phyloP scores from a whole-genome alignment of 2,888 invertebrate genomes.

The Drosophila sordidula region DNA sequence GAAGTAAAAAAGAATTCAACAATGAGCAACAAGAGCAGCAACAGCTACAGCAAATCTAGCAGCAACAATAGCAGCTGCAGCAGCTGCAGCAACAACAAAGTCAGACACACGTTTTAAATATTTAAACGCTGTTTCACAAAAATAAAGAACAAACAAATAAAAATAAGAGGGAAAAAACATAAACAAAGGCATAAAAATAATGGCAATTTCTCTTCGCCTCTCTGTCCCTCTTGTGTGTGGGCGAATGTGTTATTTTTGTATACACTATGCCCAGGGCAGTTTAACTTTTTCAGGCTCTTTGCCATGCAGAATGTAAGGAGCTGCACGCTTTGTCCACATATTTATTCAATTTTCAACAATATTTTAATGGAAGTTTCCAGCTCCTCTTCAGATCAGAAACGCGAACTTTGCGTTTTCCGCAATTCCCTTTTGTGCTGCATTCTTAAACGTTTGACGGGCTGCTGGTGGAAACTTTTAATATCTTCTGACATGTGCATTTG shows the following conservation, averaged over 20 bases:
- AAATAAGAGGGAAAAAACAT: conserved; percentile 7
- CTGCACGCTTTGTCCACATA: no score
- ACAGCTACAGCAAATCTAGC: conserved; percentile 36
- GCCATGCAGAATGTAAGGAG: no score
- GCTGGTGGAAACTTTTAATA: not conserved
- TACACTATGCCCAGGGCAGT: conserved; percentile 10
- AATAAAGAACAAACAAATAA: conserved; percentile 21
- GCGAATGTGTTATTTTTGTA: conserved; percentile 10
- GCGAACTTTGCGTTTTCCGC: not conserved
- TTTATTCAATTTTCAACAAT: no score
- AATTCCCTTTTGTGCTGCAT: not conserved
- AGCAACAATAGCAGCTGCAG: conserved; percentile 45
- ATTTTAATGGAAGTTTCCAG: no score
- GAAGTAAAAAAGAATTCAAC: conserved; percentile 5
- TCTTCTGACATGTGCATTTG: not conserved
- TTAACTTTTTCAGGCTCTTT: conserved; percentile 16
- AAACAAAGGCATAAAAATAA: conserved; percentile 57
- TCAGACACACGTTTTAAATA: conserved; percentile 64
- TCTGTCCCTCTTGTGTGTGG: not conserved
- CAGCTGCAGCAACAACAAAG: conserved; percentile 45
- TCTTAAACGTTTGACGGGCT: not conserved
- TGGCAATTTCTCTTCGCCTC: conserved; percentile 31
- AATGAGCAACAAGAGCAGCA: conserved; percentile 13
- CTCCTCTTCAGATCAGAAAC: no score
- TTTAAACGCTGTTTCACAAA: conserved; percentile 42